phyloP scores from a whole-genome alignment of 2,113 vertebrate species.

The Pygoscelis antarcticus region DNA sequence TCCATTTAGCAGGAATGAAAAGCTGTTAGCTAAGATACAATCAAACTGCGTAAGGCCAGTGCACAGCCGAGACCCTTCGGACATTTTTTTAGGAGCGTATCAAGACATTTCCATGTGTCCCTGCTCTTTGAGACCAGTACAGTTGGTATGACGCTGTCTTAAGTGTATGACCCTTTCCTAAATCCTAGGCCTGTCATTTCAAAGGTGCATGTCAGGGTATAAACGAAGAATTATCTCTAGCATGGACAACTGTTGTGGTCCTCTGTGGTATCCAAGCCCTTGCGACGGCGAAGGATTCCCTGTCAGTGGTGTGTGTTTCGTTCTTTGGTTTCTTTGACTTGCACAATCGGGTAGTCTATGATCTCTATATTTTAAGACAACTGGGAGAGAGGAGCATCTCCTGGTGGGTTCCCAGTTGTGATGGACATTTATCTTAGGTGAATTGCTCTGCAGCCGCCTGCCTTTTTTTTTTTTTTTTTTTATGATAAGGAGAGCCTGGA shows the following conservation, averaged over 20 bases:
- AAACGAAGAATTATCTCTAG: background rate
- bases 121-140: background rate
- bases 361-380: background rate
- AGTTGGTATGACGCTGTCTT: fast-evolving
- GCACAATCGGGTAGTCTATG: background rate
- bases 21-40: background rate
- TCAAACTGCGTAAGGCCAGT: background rate
- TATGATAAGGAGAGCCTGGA: background rate
- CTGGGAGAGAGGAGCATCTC: background rate
- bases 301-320: background rate
- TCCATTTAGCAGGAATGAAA: background rate
- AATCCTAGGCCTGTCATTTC: background rate
- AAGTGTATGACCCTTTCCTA: background rate
- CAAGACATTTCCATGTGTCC: background rate
- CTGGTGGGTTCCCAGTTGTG: background rate
- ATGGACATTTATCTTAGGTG: background rate
- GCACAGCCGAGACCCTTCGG: background rate
- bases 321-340: background rate
- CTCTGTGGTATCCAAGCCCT: background rate
- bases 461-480: background rate
- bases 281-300: background rate
- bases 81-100: background rate
- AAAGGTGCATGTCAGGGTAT: background rate
- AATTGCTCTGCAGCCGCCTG: background rate
- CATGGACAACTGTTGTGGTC: background rate